Base-by-base conservation (phyloP, 2,888 invertebrate genomes). In the Netelia melanura region DNA sequence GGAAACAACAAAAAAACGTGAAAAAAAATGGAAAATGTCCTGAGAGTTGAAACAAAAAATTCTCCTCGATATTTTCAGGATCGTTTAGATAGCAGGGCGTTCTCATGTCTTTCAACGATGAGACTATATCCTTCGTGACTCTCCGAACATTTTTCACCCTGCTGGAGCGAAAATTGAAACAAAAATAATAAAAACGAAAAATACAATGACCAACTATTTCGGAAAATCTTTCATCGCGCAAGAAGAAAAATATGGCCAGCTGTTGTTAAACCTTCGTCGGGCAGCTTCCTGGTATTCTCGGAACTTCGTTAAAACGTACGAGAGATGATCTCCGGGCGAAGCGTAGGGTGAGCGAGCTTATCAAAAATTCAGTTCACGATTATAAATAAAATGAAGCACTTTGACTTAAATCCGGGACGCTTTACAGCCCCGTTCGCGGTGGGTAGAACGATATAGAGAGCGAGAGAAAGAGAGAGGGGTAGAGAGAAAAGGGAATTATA, bases 281-380 rank as follows among this genome's bases (percentile, higher is more conserved):
- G 38, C 23, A 21, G 17, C 11, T 30, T 52, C n/a, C 68, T 30
- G 23, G 54, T 56, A 23, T 80, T 79, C 82, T 80, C 61, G 76
- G 79, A 85, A 80, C 30, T 48, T 54, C 2, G 65, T 56, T 17
- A 61, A 65, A 64, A 70, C 54, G 75, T 54, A 79, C 61, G 17
- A n/a, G 70, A 61, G 77, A 68, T 61, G 67, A 70, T 67, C 23
- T 81, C 58, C 48, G 30, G 52, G 21, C 17, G 67, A 70, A 6
- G 38, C 38, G 38, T 17, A 54, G n/a, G 54, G n/a, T 14, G 44
- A 58, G 65, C 64, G 68, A 62, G 54, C 78, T 82, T 79, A 82
- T 80, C 70, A 76, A 79, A 85, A 85, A 79, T 85, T 85, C 82
- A 79, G 76, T 82, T 65, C 85, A 79, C 84, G 81, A 85, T 85